Evolutionary conservation across 1,140 invertebrate species (phyloP).

Genomic region (Tribolium madens): DNA sequence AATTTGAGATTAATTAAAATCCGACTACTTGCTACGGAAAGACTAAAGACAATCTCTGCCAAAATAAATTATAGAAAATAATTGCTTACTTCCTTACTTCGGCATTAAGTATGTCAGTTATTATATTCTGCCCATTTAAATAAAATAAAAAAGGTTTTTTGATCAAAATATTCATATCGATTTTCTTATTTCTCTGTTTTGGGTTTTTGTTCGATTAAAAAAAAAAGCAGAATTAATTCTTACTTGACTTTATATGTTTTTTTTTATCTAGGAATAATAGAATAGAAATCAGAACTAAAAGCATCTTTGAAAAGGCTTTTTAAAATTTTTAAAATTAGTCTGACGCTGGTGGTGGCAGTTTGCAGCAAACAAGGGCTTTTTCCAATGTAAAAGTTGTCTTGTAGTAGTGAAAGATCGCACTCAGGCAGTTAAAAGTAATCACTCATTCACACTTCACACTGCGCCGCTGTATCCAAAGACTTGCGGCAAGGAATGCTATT

Average conservation of each 20-base stretch:
- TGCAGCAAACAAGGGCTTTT: not conserved
- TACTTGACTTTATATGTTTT: too few relatives aligned
- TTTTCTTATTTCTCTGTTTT: too few relatives aligned
- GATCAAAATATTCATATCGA: too few relatives aligned
- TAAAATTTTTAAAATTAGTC: not conserved
- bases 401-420: slow-evolving; percentile 41
- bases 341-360: not conserved
- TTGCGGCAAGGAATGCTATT: slow-evolving; percentile 51
- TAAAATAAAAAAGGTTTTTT: too few relatives aligned
- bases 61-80: not conserved
- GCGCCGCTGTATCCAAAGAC: slow-evolving; percentile 47
- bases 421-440: slow-evolving; percentile 47
- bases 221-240: not conserved
- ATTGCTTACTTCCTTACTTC: not conserved
- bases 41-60: not conserved
- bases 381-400: slow-evolving; percentile 17
- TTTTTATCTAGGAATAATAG: not conserved
- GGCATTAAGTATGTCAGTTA: not conserved
- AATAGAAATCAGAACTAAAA: not conserved
- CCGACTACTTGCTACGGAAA: not conserved
- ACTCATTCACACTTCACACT: slow-evolving; percentile 52
- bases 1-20: not conserved
- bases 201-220: too few relatives aligned
- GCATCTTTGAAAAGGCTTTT: not conserved
- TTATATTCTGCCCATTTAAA: too few relatives aligned